Evolutionary conservation across 2,113 vertebrate species (phyloP).

Genomic region (Passerina amoena): DNA sequence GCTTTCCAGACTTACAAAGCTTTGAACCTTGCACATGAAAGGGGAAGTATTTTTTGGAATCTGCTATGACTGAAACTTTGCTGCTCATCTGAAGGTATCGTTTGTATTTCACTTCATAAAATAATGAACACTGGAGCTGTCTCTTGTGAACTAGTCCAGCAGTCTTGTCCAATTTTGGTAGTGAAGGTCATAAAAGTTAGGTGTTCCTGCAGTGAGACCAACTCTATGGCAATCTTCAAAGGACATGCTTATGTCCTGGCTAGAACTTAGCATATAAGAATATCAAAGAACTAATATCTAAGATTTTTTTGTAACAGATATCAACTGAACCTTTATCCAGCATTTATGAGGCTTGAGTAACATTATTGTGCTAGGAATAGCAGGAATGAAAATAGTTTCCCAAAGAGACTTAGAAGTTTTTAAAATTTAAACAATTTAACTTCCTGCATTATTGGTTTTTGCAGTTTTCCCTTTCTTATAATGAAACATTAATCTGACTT

Average conservation of each 20-base stretch:
- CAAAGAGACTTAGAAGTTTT: background rate
- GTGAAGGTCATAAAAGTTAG: slow-evolving; percentile 83
- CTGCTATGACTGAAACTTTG: slow-evolving; percentile 68
- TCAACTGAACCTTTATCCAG: background rate
- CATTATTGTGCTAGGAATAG: background rate
- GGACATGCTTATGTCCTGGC: slow-evolving; percentile 58
- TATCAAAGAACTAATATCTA: slow-evolving; percentile 76
- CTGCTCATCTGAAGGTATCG: slow-evolving; percentile 67
- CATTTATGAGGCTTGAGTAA: background rate
- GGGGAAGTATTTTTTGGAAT: slow-evolving; percentile 75
- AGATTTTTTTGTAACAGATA: slow-evolving; percentile 14
- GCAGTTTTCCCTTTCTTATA: background rate
- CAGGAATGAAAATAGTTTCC: background rate
- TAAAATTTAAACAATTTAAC: background rate
- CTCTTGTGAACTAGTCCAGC: slow-evolving; percentile 72
- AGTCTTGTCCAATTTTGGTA: slow-evolving; percentile 74
- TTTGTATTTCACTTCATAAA: slow-evolving; percentile 78
- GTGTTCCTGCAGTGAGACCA: slow-evolving; percentile 83
- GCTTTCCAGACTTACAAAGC: slow-evolving; percentile 77
- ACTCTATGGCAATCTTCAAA: slow-evolving; percentile 77
- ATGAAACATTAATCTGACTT: background rate
- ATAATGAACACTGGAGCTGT: slow-evolving; percentile 62
- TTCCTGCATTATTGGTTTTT: background rate
- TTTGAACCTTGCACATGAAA: slow-evolving; percentile 83
- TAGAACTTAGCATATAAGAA: slow-evolving; percentile 54